Evolutionary conservation across 2,113 vertebrate genomes (phyloP).

Genomic region (Chinchilla lanigera): DNA sequence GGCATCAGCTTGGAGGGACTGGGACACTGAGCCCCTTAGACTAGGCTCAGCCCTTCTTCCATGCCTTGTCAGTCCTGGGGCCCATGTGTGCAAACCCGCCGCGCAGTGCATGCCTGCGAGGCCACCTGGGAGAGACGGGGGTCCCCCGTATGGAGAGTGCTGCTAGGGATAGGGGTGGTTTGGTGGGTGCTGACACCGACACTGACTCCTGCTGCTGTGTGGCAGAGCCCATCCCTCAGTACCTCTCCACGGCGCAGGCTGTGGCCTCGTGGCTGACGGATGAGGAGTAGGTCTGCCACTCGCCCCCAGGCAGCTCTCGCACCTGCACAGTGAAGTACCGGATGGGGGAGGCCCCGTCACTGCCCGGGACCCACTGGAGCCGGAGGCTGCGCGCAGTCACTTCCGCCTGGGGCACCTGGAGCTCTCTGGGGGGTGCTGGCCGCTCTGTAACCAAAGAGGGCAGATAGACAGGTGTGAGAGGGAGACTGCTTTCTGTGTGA

Average conservation of each 20-base stretch:
- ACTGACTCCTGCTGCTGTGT: rapidly evolving
- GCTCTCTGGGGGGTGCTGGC: slow-evolving; percentile 92
- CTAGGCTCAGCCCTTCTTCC: neutral
- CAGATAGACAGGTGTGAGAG: neutral
- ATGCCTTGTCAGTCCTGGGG: rapidly evolving
- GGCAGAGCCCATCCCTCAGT: neutral
- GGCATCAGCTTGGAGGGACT: too few relatives aligned
- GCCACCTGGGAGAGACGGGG: neutral
- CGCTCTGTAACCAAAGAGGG: slow-evolving; percentile 88
- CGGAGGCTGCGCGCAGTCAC: slow-evolving; percentile 90
- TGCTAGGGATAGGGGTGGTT: neutral
- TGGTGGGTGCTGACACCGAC: neutral
- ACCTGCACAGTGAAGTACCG: slow-evolving; percentile 94
- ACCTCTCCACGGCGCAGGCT: slow-evolving; percentile 91
- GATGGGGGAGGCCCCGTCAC: slow-evolving; percentile 93
- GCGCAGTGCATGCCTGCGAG: neutral
- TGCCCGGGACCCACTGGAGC: slow-evolving; percentile 92
- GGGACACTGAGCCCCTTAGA: rapidly evolving
- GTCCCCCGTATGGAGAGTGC: neutral
- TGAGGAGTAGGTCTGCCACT: slow-evolving; percentile 92
- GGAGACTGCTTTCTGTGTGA: rapidly evolving
- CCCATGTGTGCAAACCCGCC: neutral
- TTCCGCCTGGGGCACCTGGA: slow-evolving; percentile 90
- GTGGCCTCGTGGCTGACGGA: slow-evolving; percentile 93
- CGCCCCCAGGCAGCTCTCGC: slow-evolving; percentile 89